phyloP scores from a whole-genome alignment of 2,888 invertebrate genomes.

The Netelia fuscicornis region DNA sequence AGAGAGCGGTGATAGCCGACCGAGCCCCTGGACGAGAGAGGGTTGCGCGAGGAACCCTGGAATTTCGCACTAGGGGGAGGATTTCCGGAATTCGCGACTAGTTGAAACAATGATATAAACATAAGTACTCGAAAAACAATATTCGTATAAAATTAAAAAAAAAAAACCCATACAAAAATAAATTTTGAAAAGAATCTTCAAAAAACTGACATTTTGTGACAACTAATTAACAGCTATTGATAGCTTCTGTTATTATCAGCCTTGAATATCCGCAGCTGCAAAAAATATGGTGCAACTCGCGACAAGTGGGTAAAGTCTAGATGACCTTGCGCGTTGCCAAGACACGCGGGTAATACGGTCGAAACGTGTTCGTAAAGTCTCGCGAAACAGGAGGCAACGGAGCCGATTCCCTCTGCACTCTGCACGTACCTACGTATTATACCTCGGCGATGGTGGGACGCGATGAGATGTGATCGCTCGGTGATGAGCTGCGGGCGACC shows the following conservation, averaged over 20 bases:
- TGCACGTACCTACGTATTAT: conserved; percentile 74
- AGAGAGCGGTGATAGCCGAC: conserved; percentile 76
- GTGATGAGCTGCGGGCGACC: conserved; percentile 84
- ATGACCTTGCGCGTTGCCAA: no score
- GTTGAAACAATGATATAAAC: conserved; percentile 8
- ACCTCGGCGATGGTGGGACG: conserved; percentile 81
- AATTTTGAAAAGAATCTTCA: background rate
- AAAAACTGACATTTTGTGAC: background rate
- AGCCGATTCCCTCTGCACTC: conserved; percentile 47
- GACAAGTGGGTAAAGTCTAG: no score
- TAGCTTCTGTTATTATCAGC: no score
- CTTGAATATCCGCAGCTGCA: no score
- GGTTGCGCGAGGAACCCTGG: conserved; percentile 71
- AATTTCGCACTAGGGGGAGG: conserved; percentile 78
- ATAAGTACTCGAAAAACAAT: background rate
- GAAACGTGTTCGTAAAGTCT: conserved; percentile 33
- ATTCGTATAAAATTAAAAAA: background rate
- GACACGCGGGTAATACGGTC: background rate
- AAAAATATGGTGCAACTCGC: no score
- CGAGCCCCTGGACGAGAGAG: conserved; percentile 69
- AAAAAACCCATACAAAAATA: background rate
- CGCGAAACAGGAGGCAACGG: conserved; percentile 40
- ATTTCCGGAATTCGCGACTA: conserved; percentile 16
- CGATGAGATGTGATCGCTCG: conserved; percentile 84
- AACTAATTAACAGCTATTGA: no score